Conservation (phyloP, 2,797 vertebrate genomes). For the Myioborus miniatus region DNA sequence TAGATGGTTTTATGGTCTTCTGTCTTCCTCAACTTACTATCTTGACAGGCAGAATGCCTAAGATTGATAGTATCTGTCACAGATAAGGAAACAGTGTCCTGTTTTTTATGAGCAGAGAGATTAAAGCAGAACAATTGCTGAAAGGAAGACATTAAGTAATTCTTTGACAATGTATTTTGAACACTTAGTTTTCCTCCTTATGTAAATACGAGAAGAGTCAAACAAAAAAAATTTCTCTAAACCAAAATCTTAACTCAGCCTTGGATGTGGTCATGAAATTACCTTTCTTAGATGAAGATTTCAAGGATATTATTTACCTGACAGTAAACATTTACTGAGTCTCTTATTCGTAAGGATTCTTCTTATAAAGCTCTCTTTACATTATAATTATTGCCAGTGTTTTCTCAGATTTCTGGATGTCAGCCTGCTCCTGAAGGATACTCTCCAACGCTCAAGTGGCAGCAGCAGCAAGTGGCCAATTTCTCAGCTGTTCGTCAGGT, state of each 20-base stretch:
- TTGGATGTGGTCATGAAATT: not conserved
- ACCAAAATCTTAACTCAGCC: not conserved
- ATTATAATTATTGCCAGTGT: conserved; percentile 38
- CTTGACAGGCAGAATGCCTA: not conserved
- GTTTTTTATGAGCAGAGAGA: not conserved
- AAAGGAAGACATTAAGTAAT: not conserved
- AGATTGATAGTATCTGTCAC: not conserved
- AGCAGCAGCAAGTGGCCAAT: conserved; percentile 89
- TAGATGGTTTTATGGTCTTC: not conserved
- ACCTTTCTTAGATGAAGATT: not conserved
- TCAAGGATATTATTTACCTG: not conserved
- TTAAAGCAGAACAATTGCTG: not conserved
- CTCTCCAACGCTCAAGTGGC: conserved; percentile 90
- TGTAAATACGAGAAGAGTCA: not conserved
- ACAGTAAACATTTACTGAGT: not conserved
- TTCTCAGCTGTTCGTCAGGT: conserved; percentile 94
- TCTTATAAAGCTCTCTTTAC: conserved; percentile 5
- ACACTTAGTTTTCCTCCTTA: not conserved
- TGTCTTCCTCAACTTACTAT: not conserved
- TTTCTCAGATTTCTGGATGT: conserved; percentile 86
- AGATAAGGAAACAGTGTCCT: not conserved
- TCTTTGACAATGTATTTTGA: not conserved
- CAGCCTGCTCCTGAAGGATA: conserved; percentile 91
- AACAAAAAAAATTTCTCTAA: not conserved
- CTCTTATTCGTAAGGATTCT: not conserved